A percentile compares a stretch with the other conserved stretches of the same genome.
phyloP scores from a whole-genome alignment of 2,888 invertebrate species.

The Maniola hyperantus region DNA sequence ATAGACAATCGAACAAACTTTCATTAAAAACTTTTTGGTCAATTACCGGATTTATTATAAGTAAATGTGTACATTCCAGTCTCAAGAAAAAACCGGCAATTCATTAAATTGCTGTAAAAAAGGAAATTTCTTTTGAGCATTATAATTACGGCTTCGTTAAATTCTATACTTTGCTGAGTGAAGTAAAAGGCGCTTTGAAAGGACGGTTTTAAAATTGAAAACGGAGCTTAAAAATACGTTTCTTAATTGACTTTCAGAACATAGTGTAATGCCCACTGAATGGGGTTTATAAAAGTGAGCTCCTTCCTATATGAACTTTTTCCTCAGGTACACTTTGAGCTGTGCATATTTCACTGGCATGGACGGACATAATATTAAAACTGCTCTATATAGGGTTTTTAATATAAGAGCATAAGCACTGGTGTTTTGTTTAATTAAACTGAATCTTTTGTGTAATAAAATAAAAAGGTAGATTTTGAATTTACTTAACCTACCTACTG shows the following conservation, averaged over 20 bases:
- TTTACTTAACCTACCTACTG: too few species aligned
- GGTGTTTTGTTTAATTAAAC: not conserved
- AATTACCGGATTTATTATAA: slow-evolving; percentile 42
- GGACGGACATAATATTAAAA: slow-evolving; percentile 16
- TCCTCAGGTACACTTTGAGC: slow-evolving; percentile 31
- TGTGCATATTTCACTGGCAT: slow-evolving; percentile 13
- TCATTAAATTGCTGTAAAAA: slow-evolving; percentile 59
- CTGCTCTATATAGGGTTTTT: not conserved
- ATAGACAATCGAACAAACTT: slow-evolving; percentile 45
- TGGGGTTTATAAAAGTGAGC: slow-evolving; percentile 41
- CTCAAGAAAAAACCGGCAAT: slow-evolving; percentile 62
- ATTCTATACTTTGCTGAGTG: slow-evolving; percentile 66
- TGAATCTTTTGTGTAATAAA: not conserved
- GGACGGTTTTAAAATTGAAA: slow-evolving; percentile 63
- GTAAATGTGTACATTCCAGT: slow-evolving; percentile 51
- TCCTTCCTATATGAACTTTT: slow-evolving; percentile 40
- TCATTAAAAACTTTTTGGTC: slow-evolving; percentile 40
- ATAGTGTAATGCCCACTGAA: slow-evolving; percentile 48
- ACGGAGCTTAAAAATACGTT: slow-evolving; percentile 56
- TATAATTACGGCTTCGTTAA: slow-evolving; percentile 75
- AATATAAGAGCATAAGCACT: not conserved
- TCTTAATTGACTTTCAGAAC: slow-evolving; percentile 54
- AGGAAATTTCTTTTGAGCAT: slow-evolving; percentile 63
- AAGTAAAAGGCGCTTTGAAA: slow-evolving; percentile 65
- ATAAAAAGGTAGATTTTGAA: not conserved